These are phyloP conservation scores for Pseudomyrmex concolor DNA, from an alignment of 1,140 invertebrate species.

Conservation along the genomic window DNA sequence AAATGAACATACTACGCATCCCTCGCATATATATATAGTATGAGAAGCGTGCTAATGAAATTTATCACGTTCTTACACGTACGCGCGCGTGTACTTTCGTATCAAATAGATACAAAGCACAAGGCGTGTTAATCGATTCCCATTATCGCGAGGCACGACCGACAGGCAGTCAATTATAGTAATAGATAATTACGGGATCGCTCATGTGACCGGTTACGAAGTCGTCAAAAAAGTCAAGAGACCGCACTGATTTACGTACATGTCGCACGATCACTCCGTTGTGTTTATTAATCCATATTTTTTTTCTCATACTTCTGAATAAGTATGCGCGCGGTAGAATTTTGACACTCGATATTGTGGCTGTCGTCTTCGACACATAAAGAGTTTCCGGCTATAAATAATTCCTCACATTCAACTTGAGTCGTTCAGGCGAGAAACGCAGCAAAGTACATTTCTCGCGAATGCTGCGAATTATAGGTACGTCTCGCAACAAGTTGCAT, in stretches of 20 bases:
- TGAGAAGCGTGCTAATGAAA: constrained; percentile 19
- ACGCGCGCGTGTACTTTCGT: constrained; percentile 14
- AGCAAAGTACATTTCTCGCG: background rate
- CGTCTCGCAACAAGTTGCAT: constrained; percentile 50
- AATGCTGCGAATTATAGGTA: constrained; percentile 17
- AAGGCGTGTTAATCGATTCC: constrained; percentile 53
- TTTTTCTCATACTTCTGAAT: background rate
- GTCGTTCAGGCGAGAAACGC: constrained; percentile 4
- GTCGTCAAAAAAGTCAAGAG: constrained; percentile 34
- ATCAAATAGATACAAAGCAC: constrained; percentile 49
- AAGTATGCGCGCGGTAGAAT: constrained; percentile 15
- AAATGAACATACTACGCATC: background rate
- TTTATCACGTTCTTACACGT: constrained; percentile 49
- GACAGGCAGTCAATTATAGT: constrained; percentile 56
- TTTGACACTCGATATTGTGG: constrained; percentile 4
- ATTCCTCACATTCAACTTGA: background rate
- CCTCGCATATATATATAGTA: background rate
- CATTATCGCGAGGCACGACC: constrained; percentile 53
- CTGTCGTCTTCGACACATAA: background rate
- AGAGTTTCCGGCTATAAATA: constrained; percentile 7
- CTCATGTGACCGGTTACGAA: constrained; percentile 18
- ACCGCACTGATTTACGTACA: background rate
- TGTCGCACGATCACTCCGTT: no score
- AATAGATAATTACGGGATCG: constrained; percentile 50
- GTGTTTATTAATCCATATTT: constrained; percentile 7